Evolutionary conservation across 2,797 vertebrate genomes (phyloP), one percentile per base, ranked within the genome.

Genomic region (Prunella strophiata): DNA sequence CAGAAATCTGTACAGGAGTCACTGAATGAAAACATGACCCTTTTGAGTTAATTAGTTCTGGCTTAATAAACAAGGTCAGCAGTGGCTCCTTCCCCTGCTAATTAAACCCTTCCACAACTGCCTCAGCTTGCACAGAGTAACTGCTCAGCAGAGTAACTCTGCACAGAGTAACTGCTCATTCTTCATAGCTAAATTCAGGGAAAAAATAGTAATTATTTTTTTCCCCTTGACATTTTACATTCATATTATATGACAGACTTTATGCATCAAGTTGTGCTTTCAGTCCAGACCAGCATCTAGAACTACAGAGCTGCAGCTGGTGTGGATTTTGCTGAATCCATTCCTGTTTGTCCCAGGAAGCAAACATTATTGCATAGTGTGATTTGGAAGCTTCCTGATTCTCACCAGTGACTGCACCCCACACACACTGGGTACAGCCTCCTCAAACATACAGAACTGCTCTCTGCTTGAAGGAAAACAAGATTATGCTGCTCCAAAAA

Each of bases 31-130:
- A 62, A 91, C 1, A 30, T 79, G 75, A 75, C 94, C 71, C 84
- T 72, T 78, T 16, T 19, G 86, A 94, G 93, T 91, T 94, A 71
- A 85, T 91, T 87, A 92, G 81, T 66, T 89, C 93, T 67, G 84
- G 55, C 66, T 96, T 94, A 93, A 94, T 43, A 90, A 63, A 67
- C n/a, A 55, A 77, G n/a, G 62, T 67, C 68, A 88, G 30, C 47
- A 48, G 79, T n/a, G n/a, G 61, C 92, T 96, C 94, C 38, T 91
- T 76, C 63, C 59, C 81, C 89, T 91, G 85, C 70, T 72, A 43
- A 71, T 34, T 63, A 85, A 75, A n/a, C 16, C 22, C 68, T 40
- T 48, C 9, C 2, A 29, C 29, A 54, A 86, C 27, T 9, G 30
- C 94, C 68, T 54, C 74, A 74, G 65, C 32, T 66, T 52, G 48